Evolutionary conservation across 2,113 vertebrate species (phyloP), one percentile per base, ranked within the genome.

Genomic region (Scytalopus superciliaris): DNA sequence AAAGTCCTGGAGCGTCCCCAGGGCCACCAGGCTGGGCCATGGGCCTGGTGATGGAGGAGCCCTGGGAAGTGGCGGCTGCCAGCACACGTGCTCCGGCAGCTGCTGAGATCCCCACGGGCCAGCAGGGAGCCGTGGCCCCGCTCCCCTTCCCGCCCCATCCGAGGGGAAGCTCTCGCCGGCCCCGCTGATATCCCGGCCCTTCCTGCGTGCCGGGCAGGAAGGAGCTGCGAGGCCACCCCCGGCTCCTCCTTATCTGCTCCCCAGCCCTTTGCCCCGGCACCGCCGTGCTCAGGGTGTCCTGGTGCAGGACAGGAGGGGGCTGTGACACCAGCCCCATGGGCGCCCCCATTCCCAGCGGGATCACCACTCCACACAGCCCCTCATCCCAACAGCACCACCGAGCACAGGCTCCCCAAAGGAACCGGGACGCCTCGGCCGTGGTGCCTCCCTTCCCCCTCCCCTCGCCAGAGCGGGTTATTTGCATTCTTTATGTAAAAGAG

Each of bases 401-500:
- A 7, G 50, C 27, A 2, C 8, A 1, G 22, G 44, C 56, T 37
- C 60, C 83, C 40, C 0, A 27, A 21, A 22, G 6, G 7, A 12
- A 19, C 75, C 40, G 3, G 4, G 2, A 45, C n/a, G 25, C 69
- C 28, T 2, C 12, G 24, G 9, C 80, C 42, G 0, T 17, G 42
- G 0, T 15, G 42, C 76, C 56, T 68, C 27, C 62, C 75, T 49
- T 60, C 59, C 57, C 42, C 37, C 53, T 31, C 22, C 22, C 39
- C 42, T 30, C 10, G 1, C 14, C 6, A 0, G 59, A 31, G 75
- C 19, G 35, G 75, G 96, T 88, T 93, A 96, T 98, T 98, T 98
- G 98, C 98, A 98, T 98, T 97, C 97, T 97, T 98, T 95, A 96
- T 96, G 95, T 96, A 97, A 93, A 98, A 98, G 98, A 98, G 98